These are phyloP conservation scores for Leptopilina boulardi DNA, from an alignment of 1,140 invertebrate species.

Conservation along the genomic window DNA sequence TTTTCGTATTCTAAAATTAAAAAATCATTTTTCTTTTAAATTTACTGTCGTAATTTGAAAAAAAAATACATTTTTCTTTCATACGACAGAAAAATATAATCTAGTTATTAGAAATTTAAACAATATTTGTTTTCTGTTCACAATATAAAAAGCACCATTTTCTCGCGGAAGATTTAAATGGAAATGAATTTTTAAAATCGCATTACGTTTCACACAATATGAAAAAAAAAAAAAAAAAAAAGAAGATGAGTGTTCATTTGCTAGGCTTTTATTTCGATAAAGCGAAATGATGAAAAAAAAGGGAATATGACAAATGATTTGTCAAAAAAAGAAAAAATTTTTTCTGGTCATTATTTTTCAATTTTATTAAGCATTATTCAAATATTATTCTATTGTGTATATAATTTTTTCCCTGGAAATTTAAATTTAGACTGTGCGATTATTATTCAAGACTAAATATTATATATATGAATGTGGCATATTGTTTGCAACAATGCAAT, in stretches of 20 bases:
- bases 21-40: too few relatives aligned
- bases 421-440: background rate
- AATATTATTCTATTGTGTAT: background rate
- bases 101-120: background rate
- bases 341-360: background rate
- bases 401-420: background rate
- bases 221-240: too few relatives aligned
- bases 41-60: too few relatives aligned
- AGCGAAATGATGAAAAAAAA: background rate
- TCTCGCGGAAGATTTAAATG: background rate
- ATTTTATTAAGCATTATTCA: background rate
- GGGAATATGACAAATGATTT: background rate
- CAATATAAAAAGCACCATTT: background rate
- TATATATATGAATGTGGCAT: slow-evolving; percentile 48
- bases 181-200: background rate
- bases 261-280: background rate
- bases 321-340: background rate
- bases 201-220: background rate
- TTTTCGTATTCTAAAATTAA: too few relatives aligned
- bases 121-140: background rate
- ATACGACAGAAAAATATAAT: too few relatives aligned
- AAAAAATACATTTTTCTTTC: too few relatives aligned
- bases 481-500: slow-evolving; percentile 58
- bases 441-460: slow-evolving; percentile 34
- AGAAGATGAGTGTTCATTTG: background rate